Evolutionary conservation across 2,797 vertebrate species (phyloP), one percentile per base, ranked within the genome.

Genomic region (Octomys mimax): DNA sequence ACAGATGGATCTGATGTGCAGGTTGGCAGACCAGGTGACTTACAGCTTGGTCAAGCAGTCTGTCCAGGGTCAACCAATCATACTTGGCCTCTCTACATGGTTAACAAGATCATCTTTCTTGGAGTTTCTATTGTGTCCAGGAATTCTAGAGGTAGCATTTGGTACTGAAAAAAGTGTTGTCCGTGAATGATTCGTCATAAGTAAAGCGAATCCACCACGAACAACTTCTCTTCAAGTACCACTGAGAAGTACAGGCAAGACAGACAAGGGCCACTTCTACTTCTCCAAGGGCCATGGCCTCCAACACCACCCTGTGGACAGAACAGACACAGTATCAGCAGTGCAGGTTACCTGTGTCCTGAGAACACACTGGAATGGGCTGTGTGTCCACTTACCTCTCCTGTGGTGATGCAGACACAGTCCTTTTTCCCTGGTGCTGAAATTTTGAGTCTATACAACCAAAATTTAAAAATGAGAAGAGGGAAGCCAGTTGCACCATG

Each of bases 111-210:
- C 31, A 12, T 21, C 77, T 57, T 89, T 36, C 89, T 70, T 6
- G 5, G 71, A 10, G 90, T 5, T 28, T 86, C 42, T 77, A 10
- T 14, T 10, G 21, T 14, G 57, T 93, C 95, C 68, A 0, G 89
- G 83, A 33, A 18, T 86, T 88, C 96, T 64, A 79, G 94, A 96
- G 96, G 97, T 26, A 96, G 97, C 92, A 96, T 94, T 96, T 98
- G 97, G 96, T 96, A 97, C 97, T 98, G 93, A 97, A 96, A 96
- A 95, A 96, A 97, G 96, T 92, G 98, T 97, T 98, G 92, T 97
- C 98, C 97, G 96, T 98, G 97, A 98, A 96, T n/a, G 96, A 97
- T 98, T 94, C 96, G 97, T 83, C n/a, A 95, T 87, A 98, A 98
- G 96, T 98, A 97, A 82, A 95, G 97, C 97, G 94, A 96, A 97